Percentiles rank a stretch among this genome's conserved stretches.
phyloP scores from a whole-genome alignment of 1,140 invertebrate genomes.

The Macrobrachium nipponense region DNA sequence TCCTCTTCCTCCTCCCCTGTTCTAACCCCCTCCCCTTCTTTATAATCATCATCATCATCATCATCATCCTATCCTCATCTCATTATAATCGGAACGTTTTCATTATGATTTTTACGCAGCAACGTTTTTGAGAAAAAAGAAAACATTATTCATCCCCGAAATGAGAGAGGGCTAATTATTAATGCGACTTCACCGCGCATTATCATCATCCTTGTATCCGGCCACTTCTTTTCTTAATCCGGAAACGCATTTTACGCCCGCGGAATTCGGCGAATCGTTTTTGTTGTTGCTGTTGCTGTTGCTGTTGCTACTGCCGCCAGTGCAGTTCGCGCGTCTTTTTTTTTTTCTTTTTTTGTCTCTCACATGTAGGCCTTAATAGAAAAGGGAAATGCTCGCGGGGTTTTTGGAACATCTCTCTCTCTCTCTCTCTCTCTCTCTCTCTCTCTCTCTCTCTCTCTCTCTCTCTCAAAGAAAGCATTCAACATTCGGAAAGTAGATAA shows the following conservation, averaged over 20 bases:
- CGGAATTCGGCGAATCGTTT: too few relatives aligned
- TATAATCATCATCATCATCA: too few relatives aligned
- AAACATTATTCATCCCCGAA: neutral
- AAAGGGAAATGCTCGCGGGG: too few relatives aligned
- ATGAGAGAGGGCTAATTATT: neutral
- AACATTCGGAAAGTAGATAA: too few relatives aligned
- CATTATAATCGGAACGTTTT: neutral
- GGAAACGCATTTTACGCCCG: neutral
- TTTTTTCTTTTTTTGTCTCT: too few relatives aligned
- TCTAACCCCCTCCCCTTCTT: too few relatives aligned
- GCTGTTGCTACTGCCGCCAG: too few relatives aligned
- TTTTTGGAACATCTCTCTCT: too few relatives aligned
- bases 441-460: slow-evolving; percentile 14
- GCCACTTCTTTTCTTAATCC: neutral
- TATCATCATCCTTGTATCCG: neutral
- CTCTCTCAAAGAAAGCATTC: neutral
- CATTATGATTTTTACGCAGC: neutral
- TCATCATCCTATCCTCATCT: neutral
- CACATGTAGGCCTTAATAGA: too few relatives aligned
- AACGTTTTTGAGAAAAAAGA: neutral
- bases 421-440: neutral
- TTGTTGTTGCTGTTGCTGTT: too few relatives aligned
- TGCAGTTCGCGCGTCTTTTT: too few relatives aligned
- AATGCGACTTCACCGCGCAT: neutral
- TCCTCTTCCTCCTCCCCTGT: too few relatives aligned